Evolutionary conservation across 2,888 invertebrate species (phyloP).

Genomic region (Harmothoe impar): DNA sequence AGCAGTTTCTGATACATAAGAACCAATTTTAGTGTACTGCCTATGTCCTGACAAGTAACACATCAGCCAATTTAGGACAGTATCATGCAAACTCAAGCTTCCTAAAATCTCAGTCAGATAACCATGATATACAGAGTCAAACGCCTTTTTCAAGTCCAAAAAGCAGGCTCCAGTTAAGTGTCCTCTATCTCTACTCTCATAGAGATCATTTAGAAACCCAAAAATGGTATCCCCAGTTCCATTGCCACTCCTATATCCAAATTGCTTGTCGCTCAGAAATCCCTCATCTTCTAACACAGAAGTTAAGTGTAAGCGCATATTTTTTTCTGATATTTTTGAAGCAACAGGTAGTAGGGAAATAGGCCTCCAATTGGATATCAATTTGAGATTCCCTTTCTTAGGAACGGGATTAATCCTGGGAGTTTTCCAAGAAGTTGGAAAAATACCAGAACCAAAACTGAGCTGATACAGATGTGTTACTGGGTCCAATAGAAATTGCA

Average conservation of each 20-base stretch:
- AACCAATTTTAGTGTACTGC: neutral
- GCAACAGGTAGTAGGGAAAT: neutral
- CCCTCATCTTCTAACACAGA: neutral
- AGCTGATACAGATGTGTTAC: neutral
- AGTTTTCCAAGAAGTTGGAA: neutral
- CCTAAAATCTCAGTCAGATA: too few species aligned
- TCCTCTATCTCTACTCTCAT: neutral
- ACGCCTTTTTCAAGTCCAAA: neutral
- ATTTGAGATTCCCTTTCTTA: neutral
- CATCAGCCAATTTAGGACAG: too few species aligned
- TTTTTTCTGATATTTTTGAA: neutral
- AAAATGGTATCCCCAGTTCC: neutral
- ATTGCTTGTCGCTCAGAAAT: neutral
- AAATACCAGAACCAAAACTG: neutral
- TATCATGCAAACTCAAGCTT: too few species aligned
- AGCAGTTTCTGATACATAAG: neutral
- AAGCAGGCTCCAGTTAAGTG: neutral
- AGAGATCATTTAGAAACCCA: neutral
- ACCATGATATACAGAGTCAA: neutral
- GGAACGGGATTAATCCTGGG: neutral
- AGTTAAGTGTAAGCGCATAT: neutral
- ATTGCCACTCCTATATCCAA: neutral
- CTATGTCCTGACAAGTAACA: neutral
- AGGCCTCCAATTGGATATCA: neutral
- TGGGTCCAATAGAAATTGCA: neutral